Evolutionary conservation across 2,797 vertebrate genomes (phyloP), one percentile per base, ranked within the genome.

Genomic region (Danio choprae): DNA sequence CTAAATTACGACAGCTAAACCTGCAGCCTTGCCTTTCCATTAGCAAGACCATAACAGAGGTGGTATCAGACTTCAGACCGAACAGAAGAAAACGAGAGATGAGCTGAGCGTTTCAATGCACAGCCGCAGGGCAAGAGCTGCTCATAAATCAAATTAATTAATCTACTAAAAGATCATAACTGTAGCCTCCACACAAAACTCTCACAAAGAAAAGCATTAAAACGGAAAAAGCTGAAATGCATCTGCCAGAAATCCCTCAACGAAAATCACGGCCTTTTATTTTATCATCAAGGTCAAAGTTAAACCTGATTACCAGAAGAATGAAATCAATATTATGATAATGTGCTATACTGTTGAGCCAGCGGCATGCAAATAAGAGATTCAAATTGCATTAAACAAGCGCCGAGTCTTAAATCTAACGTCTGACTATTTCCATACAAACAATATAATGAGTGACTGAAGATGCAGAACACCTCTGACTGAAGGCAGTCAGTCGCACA

Each of bases 91-190:
- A 78, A 41, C 41, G 56, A 60, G 56, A 53, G 48, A 71, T 43
- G 15, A 44, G 43, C 50, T 55, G 58, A 46, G 20, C 5, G 59
- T 79, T 64, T 79, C n/a, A 63, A 46, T 56, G 10, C 48, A 22
- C 22, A 76, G 51, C 72, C 18, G 15, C 22, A 36, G 81, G 51
- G 10, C 10, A 70, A 85, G 81, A 79, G 51, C 29, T 40, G 36
- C 59, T 60, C 20, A 83, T 70, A 85, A 86, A 77, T 80, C 60
- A 29, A 89, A 90, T 89, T 81, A 91, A 92, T 92, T 82, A 90
- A 87, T 89, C 87, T 84, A 87, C 89, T 90, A 91, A 89, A 74
- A 36, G 15, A 72, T 60, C 22, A 7, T 70, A 50, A 78, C 59
- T 73, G 56, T 63, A 44, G 53, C 18, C 50, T 41, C 13, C 76